phyloP scores from a whole-genome alignment of 1,140 invertebrate genomes.

The Leguminivora glycinivorella region DNA sequence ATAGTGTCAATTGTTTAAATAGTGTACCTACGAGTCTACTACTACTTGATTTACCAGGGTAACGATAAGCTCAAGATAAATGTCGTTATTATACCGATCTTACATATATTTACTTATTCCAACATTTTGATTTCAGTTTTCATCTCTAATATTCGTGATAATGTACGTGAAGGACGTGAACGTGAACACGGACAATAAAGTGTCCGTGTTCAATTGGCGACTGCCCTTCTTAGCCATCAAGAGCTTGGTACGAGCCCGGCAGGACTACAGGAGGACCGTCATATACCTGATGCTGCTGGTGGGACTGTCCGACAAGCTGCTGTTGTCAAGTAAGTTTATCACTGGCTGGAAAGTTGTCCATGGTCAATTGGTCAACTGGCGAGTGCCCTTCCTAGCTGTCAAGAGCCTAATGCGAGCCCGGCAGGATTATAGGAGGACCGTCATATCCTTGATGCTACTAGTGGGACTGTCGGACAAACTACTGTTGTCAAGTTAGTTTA shows the following conservation, averaged over 20 bases:
- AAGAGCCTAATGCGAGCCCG: constrained; percentile 61
- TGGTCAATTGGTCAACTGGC: background rate
- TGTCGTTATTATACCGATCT: background rate
- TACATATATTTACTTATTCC: background rate
- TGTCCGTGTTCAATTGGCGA: constrained; percentile 62
- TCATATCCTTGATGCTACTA: constrained; percentile 67
- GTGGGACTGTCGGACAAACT: constrained; percentile 66
- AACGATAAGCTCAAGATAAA: no score
- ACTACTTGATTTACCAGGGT: no score
- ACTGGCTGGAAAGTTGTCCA: background rate
- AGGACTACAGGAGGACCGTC: constrained; percentile 60
- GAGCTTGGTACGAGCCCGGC: constrained; percentile 61
- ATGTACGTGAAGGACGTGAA: constrained; percentile 61
- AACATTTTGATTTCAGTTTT: constrained; percentile 49
- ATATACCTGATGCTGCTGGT: constrained; percentile 70
- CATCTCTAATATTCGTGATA: constrained; percentile 64
- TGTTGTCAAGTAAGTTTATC: constrained; percentile 58
- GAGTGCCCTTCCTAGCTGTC: constrained; percentile 46
- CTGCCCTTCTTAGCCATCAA: constrained; percentile 65
- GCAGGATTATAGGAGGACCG: constrained; percentile 59
- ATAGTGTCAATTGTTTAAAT: no score
- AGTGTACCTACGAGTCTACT: no score
- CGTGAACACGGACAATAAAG: constrained; percentile 62
- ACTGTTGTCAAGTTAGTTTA: constrained; percentile 53
- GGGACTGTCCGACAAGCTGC: constrained; percentile 62